These are phyloP conservation scores for Erpetoichthys calabaricus DNA, from an alignment of 2,797 vertebrate genomes.

Conservation along the genomic window DNA sequence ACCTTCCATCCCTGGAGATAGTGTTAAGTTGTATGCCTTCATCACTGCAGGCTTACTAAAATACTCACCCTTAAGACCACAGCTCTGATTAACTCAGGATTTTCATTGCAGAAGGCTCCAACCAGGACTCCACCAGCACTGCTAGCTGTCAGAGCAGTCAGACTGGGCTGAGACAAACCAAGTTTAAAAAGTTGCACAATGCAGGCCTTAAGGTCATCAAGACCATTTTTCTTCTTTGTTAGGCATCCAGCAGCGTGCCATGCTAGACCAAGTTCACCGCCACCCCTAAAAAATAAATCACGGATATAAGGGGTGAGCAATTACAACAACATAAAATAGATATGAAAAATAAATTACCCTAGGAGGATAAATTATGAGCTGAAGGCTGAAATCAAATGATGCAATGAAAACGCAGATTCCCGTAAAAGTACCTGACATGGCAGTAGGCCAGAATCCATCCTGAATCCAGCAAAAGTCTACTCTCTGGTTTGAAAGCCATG, in stretches of 20 bases:
- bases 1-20: background rate
- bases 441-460: slow-evolving; percentile 90
- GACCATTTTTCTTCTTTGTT: slow-evolving; percentile 62
- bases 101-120: slow-evolving; percentile 72
- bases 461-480: slow-evolving; percentile 67
- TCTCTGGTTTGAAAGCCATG: slow-evolving; percentile 81
- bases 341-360: background rate
- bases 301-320: background rate
- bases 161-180: slow-evolving; percentile 63
- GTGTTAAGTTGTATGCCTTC: too few species aligned
- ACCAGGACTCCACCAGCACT: slow-evolving; percentile 85
- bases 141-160: slow-evolving; percentile 59
- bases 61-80: slow-evolving; percentile 66
- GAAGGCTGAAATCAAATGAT: background rate
- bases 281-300: slow-evolving; percentile 40
- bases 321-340: background rate
- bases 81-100: slow-evolving; percentile 60
- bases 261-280: slow-evolving; percentile 72
- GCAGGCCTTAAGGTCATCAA: slow-evolving; percentile 76
- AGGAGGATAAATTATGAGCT: background rate
- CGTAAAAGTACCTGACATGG: slow-evolving; percentile 69
- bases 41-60: background rate
- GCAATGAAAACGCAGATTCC: background rate
- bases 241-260: slow-evolving; percentile 73
- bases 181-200: slow-evolving; percentile 56